Evolutionary conservation across 2,797 vertebrate genomes (phyloP), one percentile per base, ranked within the genome.

Genomic region (Diplodus puntazzo): DNA sequence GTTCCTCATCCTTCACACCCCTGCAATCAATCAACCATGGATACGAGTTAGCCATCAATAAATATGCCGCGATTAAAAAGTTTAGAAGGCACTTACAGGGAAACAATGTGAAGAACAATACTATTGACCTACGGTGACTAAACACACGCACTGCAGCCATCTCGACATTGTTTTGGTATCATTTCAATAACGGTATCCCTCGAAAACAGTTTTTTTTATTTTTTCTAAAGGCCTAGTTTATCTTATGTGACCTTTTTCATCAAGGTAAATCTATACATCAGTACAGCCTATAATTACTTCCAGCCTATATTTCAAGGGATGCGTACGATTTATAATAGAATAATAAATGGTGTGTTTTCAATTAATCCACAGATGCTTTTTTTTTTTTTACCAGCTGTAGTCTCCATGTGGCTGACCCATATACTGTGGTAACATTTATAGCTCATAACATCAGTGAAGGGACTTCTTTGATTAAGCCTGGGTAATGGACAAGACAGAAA

Each of bases 401-500:
- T 75, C 55, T 80, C 81, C 20, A 65, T 77, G 79, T 86, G 75
- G 49, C 84, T 87, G 89, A 90, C 86, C 90, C 81, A 90, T 70
- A 87, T 85, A 74, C 57, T 48, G 27, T 5, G 4, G 20, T 64
- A 84, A 85, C 87, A 85, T 89, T 89, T 87, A 91, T 87, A 89
- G 91, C 87, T 87, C 87, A 79, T 87, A 90, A 83, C 85, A 89
- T 90, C 92, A 90, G 79, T 89, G 64, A 68, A 76, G 87, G 84
- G 80, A 84, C 82, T 91, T 75, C 90, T 90, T 88, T 93, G 90
- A 94, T 94, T 90, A 91, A 91, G 83, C 80, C 78, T 34, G 71
- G 80, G 83, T 91, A 94, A 94, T 88, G 90, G 91, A 92, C 87
- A 89, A 88, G 92, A 91, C 92, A 92, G 85, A 91, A 91, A 91